Percentiles rank a stretch among this genome's conserved stretches.
phyloP scores from a whole-genome alignment of 2,888 invertebrate species.

The Chalcis sispes region DNA sequence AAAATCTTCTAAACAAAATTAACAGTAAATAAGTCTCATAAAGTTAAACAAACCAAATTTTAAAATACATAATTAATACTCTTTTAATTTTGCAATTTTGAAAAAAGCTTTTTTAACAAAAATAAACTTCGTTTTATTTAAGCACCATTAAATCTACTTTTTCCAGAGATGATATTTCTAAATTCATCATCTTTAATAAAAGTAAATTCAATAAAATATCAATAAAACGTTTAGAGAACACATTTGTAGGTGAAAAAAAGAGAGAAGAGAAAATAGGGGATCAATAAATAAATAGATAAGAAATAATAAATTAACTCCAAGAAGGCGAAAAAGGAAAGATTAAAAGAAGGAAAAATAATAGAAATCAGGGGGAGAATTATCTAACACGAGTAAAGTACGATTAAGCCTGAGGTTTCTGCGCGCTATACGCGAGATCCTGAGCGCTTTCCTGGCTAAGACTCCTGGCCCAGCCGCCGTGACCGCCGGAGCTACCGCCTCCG shows the following conservation, averaged over 20 bases:
- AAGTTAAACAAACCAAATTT: neutral
- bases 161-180: too few relatives aligned
- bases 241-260: neutral
- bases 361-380: neutral
- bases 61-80: too few relatives aligned
- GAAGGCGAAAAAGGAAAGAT: neutral
- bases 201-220: neutral
- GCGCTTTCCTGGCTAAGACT: conserved; percentile 78
- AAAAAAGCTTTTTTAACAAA: neutral
- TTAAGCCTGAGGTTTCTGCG: conserved; percentile 80
- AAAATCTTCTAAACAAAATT: neutral
- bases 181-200: neutral
- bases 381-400: neutral
- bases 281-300: conserved; percentile 2
- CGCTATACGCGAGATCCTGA: conserved; percentile 88
- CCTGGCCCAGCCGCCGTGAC: conserved; percentile 83
- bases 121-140: neutral
- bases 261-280: neutral
- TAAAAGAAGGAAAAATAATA: neutral
- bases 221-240: too few relatives aligned
- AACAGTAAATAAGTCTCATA: too few relatives aligned
- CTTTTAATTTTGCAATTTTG: conserved; percentile 22
- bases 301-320: conserved; percentile 29
- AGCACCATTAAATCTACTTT: too few relatives aligned
- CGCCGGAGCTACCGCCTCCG: conserved; percentile 78